Evolutionary conservation across 2,113 vertebrate species (phyloP).

Genomic region (Hippopotamus amphibius): DNA sequence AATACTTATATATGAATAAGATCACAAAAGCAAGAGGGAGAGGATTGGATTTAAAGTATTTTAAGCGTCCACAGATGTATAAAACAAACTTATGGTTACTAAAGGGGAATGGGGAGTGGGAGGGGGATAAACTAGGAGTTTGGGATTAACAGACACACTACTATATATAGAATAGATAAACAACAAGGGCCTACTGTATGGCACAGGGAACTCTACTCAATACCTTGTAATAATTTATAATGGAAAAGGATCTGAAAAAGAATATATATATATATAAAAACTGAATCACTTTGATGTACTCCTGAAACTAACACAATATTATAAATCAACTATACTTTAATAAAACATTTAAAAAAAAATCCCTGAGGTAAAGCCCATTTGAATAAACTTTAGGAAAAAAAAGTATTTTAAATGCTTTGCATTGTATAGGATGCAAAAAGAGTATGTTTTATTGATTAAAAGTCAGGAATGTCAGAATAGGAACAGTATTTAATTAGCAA

Average conservation of each 20-base stretch:
- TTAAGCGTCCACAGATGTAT: background rate
- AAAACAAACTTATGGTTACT: background rate
- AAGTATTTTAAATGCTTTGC: background rate
- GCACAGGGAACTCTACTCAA: background rate
- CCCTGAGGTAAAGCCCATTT: background rate
- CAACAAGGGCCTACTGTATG: background rate
- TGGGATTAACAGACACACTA: background rate
- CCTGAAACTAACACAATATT: background rate
- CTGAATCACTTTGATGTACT: background rate
- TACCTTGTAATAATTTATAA: background rate
- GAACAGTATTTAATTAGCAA: background rate
- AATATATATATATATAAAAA: background rate
- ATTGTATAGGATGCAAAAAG: background rate
- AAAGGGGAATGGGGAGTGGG: background rate
- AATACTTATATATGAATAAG: background rate
- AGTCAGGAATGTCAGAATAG: background rate
- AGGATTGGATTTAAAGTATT: background rate
- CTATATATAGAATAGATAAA: background rate
- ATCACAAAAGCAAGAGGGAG: background rate
- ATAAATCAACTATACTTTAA: background rate
- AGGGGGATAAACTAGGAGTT: background rate
- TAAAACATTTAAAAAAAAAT: background rate
- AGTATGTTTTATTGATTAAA: background rate
- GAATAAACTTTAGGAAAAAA: background rate
- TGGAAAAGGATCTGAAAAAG: background rate